These are phyloP conservation scores for Ivindomyrus marchei DNA, from an alignment of 2,113 vertebrate species.

Conservation along the genomic window DNA sequence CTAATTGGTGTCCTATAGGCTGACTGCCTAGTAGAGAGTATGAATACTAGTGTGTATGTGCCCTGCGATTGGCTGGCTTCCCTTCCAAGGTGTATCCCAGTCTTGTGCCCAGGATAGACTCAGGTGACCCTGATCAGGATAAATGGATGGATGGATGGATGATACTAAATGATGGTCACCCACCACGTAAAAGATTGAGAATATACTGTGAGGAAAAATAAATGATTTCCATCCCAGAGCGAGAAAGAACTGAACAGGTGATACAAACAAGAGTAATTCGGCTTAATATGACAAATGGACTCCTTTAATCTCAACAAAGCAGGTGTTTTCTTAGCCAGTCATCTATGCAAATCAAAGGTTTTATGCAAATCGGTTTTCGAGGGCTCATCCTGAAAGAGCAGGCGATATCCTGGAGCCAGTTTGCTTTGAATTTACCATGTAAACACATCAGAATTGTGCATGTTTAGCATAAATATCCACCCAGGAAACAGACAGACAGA, in stretches of 20 bases:
- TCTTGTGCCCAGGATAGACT: neutral
- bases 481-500: conserved; percentile 41
- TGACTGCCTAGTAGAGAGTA: neutral
- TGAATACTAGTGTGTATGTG: neutral
- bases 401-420: conserved; percentile 49
- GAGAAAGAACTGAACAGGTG: conserved; percentile 27
- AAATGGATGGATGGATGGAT: neutral
- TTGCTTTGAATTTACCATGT: conserved; percentile 56
- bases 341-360: conserved; percentile 64
- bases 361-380: conserved; percentile 60
- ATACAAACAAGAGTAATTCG: conserved; percentile 62
- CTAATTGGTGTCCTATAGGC: neutral
- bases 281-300: conserved; percentile 67
- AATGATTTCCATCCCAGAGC: conserved; percentile 13
- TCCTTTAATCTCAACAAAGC: conserved; percentile 65
- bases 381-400: conserved; percentile 49
- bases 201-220: neutral
- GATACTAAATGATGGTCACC: neutral
- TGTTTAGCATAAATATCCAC: conserved; percentile 42
- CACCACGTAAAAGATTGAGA: neutral
- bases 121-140: neutral
- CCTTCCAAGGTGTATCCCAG: neutral
- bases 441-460: conserved; percentile 57
- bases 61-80: neutral
- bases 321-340: conserved; percentile 45